Base-by-base conservation (phyloP, 2,113 vertebrate genomes). In the Strigops habroptila region DNA sequence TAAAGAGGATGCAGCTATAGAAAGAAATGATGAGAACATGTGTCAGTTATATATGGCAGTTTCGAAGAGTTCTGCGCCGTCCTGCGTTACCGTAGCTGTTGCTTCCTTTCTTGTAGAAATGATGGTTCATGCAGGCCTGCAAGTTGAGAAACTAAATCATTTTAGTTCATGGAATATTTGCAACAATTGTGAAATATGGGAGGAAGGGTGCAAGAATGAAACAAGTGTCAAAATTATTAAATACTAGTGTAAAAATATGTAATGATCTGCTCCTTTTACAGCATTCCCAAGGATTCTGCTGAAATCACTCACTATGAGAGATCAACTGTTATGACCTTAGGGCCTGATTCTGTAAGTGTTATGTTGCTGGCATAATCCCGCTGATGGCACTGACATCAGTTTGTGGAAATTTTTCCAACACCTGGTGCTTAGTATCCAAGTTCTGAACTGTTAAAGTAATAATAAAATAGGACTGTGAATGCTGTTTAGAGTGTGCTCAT, bases 1-100 rank as follows among this genome's bases (percentile, higher is more conserved):
- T 65, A 73, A 37, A 76, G 91, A 88, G 39, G 65, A 80, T 80
- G 27, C 39, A 62, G 48, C 48, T 59, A n/a, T n/a, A 68, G 51
- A 70, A 35, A n/a, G 63, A n/a, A 18, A 21, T 11, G 4, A 62
- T 60, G 52, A 33, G 49, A 95, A 74, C 33, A 44, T n/a, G 52
- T 71, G 28, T 91, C 77, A 96, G 81, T 93, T 91, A 91, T 87
- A 53, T 70, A 94, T 76, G 78, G 63, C 80, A 37, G 39, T 85
- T 91, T 91, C 59, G 75, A 64, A 80, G 44, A 76, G 39, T 52
- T 84, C 59, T 87, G 70, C 13, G 28, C 13, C 63, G 68, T 62
- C 69, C 35, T 87, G 19, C 5, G 13, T 75, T 60, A 53, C 41
- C 16, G 49, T 55, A 67, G 59, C 67, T 83, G 10, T 33, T 76